Base-by-base conservation (phyloP, 2,888 invertebrate genomes). In the Coenonympha glycerion region DNA sequence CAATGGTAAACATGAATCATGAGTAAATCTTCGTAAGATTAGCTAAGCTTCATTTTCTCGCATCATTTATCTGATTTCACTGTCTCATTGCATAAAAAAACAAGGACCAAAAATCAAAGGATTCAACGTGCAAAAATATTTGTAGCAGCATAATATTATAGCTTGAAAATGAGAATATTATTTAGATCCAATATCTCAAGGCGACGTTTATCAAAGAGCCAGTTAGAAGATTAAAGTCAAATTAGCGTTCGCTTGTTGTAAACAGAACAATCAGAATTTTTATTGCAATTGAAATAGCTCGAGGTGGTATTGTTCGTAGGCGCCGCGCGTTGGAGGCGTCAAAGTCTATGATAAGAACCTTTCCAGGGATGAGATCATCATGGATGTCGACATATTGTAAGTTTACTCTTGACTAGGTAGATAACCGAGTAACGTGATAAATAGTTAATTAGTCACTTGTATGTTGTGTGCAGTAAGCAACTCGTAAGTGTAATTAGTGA, bases 321-420 rank as follows among this genome's bases (percentile, higher is more conserved):
- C 98, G 16, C 94, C 97, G 4, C 91, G 97, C 60, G 92, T 98
- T 65, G 96, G 97, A 51, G 98, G 98, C 42, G 93, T 98, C 2
- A 98, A 98, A 88, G 97, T 98, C 6, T 99, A 99, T 76, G 97
- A 97, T 64, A 95, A 95, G 77, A 95, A 97, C 77, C 92, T 96
- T 21, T 93, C 95, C 19, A 90, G 99, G 73, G 90, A 95, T 88
- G 98, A 99, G 88, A 97, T 99, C 64, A 95, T 99, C 65, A 93
- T 99, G 92, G 99, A 99, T 79, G 87, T 98, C 63, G 99, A 99
- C 85, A 87, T 99, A 53, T 95, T 96, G 93, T 95, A 79, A 91
- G 93, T 90, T 49, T 34, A 21, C 37, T 37, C 21, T 37, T 31
- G 22, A n/a, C n/a, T n/a, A n/a, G 21, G 15, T 19, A 33, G 34